phyloP scores from a whole-genome alignment of 2,888 invertebrate species.

The Macrophya annulata region DNA sequence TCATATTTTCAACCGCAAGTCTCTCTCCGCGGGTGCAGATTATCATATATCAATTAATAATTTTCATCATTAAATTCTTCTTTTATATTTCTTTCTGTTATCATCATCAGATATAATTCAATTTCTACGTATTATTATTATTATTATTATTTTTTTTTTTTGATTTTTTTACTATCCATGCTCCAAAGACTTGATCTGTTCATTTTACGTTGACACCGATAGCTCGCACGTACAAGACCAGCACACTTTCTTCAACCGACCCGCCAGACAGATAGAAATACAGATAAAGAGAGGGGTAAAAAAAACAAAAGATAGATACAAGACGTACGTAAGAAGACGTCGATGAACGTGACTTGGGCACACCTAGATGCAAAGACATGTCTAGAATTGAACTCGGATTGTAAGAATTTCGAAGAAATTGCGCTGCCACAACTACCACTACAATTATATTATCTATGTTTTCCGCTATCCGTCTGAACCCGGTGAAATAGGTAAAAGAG shows the following conservation, averaged over 20 bases:
- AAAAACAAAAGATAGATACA: constrained; percentile 68
- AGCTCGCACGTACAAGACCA: constrained; percentile 68
- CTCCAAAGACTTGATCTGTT: background rate
- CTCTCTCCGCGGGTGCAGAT: background rate
- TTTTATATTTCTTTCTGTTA: too few species aligned
- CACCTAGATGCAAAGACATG: constrained; percentile 71
- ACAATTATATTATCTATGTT: background rate
- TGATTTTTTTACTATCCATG: background rate
- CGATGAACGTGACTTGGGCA: constrained; percentile 71
- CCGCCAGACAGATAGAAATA: background rate
- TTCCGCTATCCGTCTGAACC: constrained; percentile 26
- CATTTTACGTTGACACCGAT: constrained; percentile 33
- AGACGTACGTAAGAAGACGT: constrained; percentile 69
- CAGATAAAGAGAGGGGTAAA: background rate
- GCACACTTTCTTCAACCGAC: constrained; percentile 45
- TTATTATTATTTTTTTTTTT: too few species aligned
- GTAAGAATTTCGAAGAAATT: constrained; percentile 62
- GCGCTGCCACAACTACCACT: constrained; percentile 6
- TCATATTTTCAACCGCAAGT: background rate
- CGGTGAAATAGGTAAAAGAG: constrained; percentile 46
- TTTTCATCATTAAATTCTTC: too few species aligned
- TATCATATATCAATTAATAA: background rate
- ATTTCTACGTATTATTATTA: too few species aligned
- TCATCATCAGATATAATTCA: too few species aligned
- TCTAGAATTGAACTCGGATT: constrained; percentile 67